Conservation (phyloP, 2,888 invertebrate species). For the Dynastes maya region DNA sequence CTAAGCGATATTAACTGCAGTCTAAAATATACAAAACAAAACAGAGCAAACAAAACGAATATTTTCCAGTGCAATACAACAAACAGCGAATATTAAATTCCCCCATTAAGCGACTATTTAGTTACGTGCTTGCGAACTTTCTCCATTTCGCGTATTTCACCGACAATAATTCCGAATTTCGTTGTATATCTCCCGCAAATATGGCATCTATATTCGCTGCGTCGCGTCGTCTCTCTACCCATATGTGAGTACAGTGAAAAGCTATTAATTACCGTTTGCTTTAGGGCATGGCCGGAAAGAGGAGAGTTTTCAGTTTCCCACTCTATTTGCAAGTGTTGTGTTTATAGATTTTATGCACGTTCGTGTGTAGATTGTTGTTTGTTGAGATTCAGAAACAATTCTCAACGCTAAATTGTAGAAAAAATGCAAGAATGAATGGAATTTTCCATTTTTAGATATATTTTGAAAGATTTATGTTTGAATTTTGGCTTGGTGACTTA, state of each 20-base stretch:
- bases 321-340: neutral
- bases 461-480: too few relatives aligned
- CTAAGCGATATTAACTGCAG: neutral
- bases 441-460: too few relatives aligned
- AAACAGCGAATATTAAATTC: slow-evolving; percentile 16
- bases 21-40: neutral
- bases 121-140: neutral
- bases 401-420: too few relatives aligned
- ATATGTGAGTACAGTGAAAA: slow-evolving; percentile 7
- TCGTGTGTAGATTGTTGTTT: too few relatives aligned
- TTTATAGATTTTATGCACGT: neutral
- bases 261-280: slow-evolving; percentile 29
- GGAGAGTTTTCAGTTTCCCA: neutral
- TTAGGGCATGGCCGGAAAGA: neutral
- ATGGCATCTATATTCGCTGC: neutral
- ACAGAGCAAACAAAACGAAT: neutral
- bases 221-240: neutral
- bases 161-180: slow-evolving; percentile 11
- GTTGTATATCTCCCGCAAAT: neutral
- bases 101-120: slow-evolving; percentile 18
- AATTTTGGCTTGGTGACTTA: too few relatives aligned
- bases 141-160: slow-evolving; percentile 4
- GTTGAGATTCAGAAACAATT: too few relatives aligned
- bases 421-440: too few relatives aligned
- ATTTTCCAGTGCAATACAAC: neutral